Base-by-base conservation (phyloP, 2,888 invertebrate species). In the Phasia obesa region DNA sequence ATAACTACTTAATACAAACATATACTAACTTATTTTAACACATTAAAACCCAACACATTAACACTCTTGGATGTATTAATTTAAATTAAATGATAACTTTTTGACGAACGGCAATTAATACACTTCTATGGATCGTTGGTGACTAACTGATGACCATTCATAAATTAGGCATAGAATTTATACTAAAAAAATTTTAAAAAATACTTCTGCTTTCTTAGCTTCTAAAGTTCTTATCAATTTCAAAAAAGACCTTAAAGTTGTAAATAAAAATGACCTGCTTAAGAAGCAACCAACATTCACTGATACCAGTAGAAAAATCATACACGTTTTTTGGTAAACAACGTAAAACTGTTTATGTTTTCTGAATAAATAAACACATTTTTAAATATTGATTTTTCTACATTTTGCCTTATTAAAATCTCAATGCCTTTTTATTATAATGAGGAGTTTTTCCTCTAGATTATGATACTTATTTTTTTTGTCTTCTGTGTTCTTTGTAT, bases 1-100 rank as follows among this genome's bases (percentile, higher is more conserved):
- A 75, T 84, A 57, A 85, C 86, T 86, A 86, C 85, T 86, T 86
- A 84, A 85, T 64, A 59, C n/a, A 76, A 86, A 80, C 19, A 27
- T 81, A 86, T 76, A 83, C 51, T 25, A 51, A 21, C 19, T 5
- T 35, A 42, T 47, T 60, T 25, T 27, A 2, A 47, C 53, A 42
- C 38, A 17, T 49, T 27, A 3, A n/a, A 25, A 17, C 2, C 2
- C 21, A 59, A 4, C 17, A 27, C 11, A 19, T 17, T 49, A 11
- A n/a, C 17, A 55, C 57, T 31, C 11, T 19, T 19, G 13, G 47
- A 6, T 31, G 35, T 31, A 53, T n/a, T 13, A 47, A 19, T 21
- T 9, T 21, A 21, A 60, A 1, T 17, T n/a, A 64, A 80, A 69
- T 80, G 35, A 42, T 23, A 13, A 13, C 1, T 11, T 35, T 35